Conservation (phyloP, 1,140 invertebrate species). For the Apis mellifera region DNA sequence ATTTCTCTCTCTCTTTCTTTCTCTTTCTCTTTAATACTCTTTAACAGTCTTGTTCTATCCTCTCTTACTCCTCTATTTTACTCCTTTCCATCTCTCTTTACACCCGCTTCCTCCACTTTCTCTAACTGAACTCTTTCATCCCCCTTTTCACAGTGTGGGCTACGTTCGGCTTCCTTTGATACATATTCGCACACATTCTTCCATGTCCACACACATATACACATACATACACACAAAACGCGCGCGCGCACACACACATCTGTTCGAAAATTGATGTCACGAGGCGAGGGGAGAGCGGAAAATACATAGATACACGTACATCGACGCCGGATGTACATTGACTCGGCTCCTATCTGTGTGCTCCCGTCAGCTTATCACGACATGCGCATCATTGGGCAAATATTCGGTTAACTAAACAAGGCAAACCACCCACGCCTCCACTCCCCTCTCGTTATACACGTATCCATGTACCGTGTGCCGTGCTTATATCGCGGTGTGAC, state of each 20-base stretch:
- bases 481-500: constrained; percentile 32
- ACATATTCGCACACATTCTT: neutral
- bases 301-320: constrained; percentile 42
- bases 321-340: constrained; percentile 48
- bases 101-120: neutral
- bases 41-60: neutral
- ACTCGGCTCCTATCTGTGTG: constrained; percentile 39
- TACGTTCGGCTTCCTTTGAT: constrained; percentile 51
- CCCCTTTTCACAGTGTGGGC: constrained; percentile 28
- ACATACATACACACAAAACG: neutral
- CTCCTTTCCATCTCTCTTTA: neutral
- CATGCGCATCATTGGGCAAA: constrained; percentile 66
- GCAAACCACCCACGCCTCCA: constrained; percentile 22
- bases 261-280: constrained; percentile 61
- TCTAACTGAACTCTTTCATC: constrained; percentile 16
- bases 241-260: neutral
- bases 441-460: neutral
- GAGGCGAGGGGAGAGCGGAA: constrained; percentile 47
- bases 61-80: neutral
- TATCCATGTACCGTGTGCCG: constrained; percentile 3
- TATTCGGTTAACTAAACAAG: constrained; percentile 69
- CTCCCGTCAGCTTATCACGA: constrained; percentile 58
- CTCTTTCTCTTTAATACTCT: neutral
- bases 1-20: neutral
- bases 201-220: constrained; percentile 11